A percentile compares a stretch with the other conserved stretches of the same genome.
Evolutionary conservation across 1,140 invertebrate genomes (phyloP).

Genomic region (Streblospio benedicti): DNA sequence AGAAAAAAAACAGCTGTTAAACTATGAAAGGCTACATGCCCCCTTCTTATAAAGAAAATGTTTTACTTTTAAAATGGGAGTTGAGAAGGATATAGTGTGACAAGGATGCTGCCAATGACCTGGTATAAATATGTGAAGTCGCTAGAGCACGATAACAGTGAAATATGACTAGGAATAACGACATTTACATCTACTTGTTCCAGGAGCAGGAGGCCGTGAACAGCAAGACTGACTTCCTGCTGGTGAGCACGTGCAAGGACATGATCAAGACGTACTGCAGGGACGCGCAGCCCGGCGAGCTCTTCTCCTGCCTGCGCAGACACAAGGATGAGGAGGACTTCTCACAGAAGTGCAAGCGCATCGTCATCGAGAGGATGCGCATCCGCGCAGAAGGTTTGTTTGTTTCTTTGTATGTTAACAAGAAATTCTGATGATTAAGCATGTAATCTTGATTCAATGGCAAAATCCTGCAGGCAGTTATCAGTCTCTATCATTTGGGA

Average conservation of each 20-base stretch:
- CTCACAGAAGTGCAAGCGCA: constrained; percentile 72
- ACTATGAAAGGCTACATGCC: too few species aligned
- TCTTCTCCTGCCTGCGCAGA: constrained; percentile 53
- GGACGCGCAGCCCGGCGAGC: constrained; percentile 29
- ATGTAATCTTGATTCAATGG: background rate
- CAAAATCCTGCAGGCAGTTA: background rate
- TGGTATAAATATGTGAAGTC: too few species aligned
- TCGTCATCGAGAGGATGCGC: constrained; percentile 64
- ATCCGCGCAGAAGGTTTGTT: background rate
- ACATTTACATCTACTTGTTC: constrained; percentile 23
- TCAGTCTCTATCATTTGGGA: background rate
- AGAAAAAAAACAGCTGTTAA: too few species aligned
- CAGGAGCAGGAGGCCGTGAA: constrained; percentile 76
- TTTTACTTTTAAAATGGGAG: too few species aligned
- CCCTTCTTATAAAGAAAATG: too few species aligned
- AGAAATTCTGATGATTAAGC: background rate
- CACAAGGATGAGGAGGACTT: constrained; percentile 73
- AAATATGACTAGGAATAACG: too few species aligned
- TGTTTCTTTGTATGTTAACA: background rate
- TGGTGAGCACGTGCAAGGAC: constrained; percentile 70
- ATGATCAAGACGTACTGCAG: constrained; percentile 61
- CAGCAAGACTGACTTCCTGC: constrained; percentile 73
- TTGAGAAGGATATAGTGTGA: too few species aligned
- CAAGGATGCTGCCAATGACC: too few species aligned
- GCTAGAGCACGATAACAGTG: too few species aligned